phyloP scores from a whole-genome alignment of 2,797 vertebrate genomes.

The Chaetophractus vellerosus region DNA sequence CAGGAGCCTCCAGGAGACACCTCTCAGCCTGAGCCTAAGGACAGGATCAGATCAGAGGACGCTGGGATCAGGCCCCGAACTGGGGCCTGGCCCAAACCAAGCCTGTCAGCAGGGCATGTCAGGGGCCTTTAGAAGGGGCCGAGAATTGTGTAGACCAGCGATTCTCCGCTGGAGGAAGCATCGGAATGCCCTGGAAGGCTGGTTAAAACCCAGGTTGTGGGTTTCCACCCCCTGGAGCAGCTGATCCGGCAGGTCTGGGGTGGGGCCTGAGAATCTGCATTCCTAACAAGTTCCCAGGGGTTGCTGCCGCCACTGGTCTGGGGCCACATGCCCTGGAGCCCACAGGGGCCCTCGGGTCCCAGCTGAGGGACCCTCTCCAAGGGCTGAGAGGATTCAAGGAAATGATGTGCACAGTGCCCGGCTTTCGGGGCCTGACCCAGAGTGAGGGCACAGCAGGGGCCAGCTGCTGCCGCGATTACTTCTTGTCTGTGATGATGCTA shows the following conservation, averaged over 20 bases:
- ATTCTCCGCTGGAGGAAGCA: accelerated
- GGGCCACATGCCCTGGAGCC: background rate
- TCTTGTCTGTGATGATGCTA: background rate
- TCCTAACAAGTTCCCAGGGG: background rate
- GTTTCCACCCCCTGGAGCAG: accelerated
- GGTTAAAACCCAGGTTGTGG: background rate
- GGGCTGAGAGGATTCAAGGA: background rate
- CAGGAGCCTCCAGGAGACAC: background rate
- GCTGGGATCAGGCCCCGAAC: background rate
- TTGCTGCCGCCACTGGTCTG: background rate
- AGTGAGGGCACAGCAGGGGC: background rate
- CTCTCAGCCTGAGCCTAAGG: background rate
- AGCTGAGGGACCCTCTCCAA: background rate
- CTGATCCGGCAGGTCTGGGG: background rate
- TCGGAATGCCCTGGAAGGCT: background rate
- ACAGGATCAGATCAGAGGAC: background rate
- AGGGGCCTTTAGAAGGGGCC: background rate
- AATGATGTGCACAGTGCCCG: background rate
- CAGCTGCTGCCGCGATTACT: background rate
- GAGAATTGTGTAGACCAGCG: accelerated
- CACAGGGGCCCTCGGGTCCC: no score
- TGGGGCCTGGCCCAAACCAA: background rate
- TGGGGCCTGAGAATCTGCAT: background rate
- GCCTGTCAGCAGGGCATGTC: no score
- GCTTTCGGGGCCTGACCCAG: background rate